These are phyloP conservation scores for Sardina pilchardus DNA, from an alignment of 2,113 vertebrate species.

Conservation along the genomic window DNA sequence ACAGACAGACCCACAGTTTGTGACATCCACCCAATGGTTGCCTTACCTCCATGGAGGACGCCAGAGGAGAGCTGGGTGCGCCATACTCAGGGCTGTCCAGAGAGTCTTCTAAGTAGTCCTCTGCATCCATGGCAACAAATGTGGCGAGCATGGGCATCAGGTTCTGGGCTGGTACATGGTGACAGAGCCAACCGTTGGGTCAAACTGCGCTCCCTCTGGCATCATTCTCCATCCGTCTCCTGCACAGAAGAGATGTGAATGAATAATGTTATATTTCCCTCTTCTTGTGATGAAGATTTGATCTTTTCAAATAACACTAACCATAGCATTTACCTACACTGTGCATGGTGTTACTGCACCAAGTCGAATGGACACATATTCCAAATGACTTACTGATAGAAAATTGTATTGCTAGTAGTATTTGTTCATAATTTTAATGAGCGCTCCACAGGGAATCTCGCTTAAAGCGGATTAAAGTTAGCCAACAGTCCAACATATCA, in stretches of 20 bases:
- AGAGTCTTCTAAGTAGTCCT: slow-evolving; percentile 54
- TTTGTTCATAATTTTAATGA: neutral
- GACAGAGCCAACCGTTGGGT: slow-evolving; percentile 21
- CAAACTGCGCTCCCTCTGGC: slow-evolving; percentile 13
- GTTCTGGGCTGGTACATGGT: slow-evolving; percentile 35
- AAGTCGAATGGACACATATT: neutral
- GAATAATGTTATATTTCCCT: neutral
- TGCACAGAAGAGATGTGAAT: neutral
- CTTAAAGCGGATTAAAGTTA: neutral
- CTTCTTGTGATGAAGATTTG: neutral
- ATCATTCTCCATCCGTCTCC: slow-evolving; percentile 43
- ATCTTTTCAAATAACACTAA: neutral
- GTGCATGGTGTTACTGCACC: neutral
- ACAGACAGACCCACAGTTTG: neutral
- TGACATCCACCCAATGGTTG: neutral
- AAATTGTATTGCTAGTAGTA: neutral
- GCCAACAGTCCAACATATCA: neutral
- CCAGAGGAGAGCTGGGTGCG: slow-evolving; percentile 43
- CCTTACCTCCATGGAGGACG: slow-evolving; percentile 47
- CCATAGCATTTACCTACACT: neutral
- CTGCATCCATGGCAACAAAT: slow-evolving; percentile 54
- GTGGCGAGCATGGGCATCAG: slow-evolving; percentile 52
- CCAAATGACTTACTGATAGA: neutral
- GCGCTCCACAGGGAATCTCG: neutral
- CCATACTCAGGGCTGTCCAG: slow-evolving; percentile 48